Conservation (phyloP, 1,140 invertebrate species). For the Apis florea region DNA sequence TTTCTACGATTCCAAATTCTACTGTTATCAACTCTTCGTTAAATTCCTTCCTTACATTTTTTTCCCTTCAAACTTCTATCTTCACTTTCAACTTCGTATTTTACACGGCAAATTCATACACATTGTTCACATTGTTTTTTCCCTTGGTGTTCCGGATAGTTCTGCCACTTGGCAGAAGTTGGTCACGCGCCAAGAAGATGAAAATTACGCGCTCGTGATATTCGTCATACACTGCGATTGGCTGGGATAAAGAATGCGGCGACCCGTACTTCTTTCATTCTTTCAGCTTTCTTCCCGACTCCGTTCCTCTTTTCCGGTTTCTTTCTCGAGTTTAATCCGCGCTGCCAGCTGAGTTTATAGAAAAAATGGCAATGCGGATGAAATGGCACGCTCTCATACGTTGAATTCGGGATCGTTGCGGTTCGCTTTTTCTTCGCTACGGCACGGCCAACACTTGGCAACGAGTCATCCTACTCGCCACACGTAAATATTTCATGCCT, state of each 20-base stretch:
- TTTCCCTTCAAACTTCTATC: background rate
- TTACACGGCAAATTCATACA: background rate
- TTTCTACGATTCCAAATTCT: no score
- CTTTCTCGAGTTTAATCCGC: constrained; percentile 31
- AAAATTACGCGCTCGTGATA: constrained; percentile 48
- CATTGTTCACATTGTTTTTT: background rate
- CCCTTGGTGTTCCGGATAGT: constrained; percentile 6
- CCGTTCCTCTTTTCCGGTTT: background rate
- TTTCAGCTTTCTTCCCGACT: constrained; percentile 14
- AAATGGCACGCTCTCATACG: constrained; percentile 2
- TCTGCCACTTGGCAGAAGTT: constrained; percentile 46
- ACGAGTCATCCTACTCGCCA: background rate
- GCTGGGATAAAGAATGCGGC: constrained; percentile 35
- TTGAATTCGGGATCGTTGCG: constrained; percentile 1
- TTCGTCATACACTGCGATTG: constrained; percentile 45
- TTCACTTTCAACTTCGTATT: background rate
- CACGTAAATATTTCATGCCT: constrained; percentile 42
- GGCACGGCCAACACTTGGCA: constrained; percentile 44
- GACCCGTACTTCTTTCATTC: constrained; percentile 40
- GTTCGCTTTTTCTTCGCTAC: background rate
- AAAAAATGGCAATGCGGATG: constrained; percentile 35
- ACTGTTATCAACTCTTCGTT: no score
- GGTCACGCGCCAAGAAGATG: constrained; percentile 46
- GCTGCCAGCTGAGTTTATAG: constrained; percentile 2
- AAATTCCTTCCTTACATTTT: background rate